A percentile compares a stretch with the other conserved stretches of the same genome.
Conservation (phyloP, 2,797 vertebrate species). For the Staurois parvus region DNA sequence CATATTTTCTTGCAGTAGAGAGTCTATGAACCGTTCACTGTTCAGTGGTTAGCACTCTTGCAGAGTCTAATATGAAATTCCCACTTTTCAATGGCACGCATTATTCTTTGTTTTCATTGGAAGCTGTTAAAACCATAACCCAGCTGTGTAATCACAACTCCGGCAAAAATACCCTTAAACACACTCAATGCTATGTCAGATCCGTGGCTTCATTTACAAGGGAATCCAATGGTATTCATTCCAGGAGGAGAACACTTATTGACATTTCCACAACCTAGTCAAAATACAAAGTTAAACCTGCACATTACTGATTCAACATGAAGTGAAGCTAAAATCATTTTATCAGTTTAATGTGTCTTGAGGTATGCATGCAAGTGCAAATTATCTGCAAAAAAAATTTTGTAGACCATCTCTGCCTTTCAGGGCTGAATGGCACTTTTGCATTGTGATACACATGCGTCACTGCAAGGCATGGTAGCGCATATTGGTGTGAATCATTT, state of each 20-base stretch:
- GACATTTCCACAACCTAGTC: conserved; percentile 52
- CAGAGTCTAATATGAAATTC: conserved; percentile 45
- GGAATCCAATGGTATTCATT: conserved; percentile 68
- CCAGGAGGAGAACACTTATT: conserved; percentile 60
- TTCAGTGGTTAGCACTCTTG: conserved; percentile 5
- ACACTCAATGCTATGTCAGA: conserved; percentile 64
- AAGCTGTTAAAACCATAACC: conserved; percentile 65
- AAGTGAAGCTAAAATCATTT: neutral
- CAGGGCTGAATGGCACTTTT: no score
- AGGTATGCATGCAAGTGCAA: no score
- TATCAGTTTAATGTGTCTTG: neutral
- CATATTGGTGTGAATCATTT: no score
- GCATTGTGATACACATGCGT: no score
- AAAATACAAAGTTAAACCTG: conserved; percentile 70
- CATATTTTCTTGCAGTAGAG: conserved; percentile 8
- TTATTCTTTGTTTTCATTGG: conserved; percentile 63
- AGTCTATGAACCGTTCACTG: conserved; percentile 7
- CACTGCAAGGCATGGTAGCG: no score
- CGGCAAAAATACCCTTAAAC: conserved; percentile 62
- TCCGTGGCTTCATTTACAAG: conserved; percentile 61
- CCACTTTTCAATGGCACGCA: conserved; percentile 46
- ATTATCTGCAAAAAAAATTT: no score
- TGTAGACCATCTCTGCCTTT: no score
- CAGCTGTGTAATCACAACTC: conserved; percentile 66
- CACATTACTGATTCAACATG: conserved; percentile 54